A percentile compares a stretch with the other conserved stretches of the same genome.
Conservation (phyloP, 2,888 invertebrate genomes). For the Drosophila flavopinicola region DNA sequence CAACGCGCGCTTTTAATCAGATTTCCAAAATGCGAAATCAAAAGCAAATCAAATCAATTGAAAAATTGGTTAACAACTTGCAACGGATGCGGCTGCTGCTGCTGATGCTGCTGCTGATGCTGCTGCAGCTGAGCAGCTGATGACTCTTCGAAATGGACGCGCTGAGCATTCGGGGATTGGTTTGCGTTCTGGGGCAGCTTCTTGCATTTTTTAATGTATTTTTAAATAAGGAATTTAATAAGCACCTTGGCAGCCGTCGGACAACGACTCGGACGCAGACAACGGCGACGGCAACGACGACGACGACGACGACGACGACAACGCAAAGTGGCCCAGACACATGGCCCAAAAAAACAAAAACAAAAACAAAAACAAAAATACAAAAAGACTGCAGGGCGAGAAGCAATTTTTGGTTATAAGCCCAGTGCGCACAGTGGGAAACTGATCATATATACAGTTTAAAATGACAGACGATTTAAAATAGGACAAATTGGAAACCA, state of each 20-base stretch:
- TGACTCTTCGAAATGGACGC: slow-evolving; percentile 27
- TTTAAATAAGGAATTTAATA: slow-evolving; percentile 80
- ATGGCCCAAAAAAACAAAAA: slow-evolving; percentile 49
- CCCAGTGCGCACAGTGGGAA: slow-evolving; percentile 53
- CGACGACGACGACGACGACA: slow-evolving; percentile 34
- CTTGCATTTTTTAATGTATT: slow-evolving; percentile 81
- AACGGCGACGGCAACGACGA: slow-evolving; percentile 7
- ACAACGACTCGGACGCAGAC: slow-evolving; percentile 59
- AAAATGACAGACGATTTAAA: no score
- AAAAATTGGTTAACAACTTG: slow-evolving; percentile 57
- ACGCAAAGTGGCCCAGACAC: slow-evolving; percentile 79
- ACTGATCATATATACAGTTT: neutral
- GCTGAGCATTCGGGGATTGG: slow-evolving; percentile 52
- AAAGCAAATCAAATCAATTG: slow-evolving; percentile 69
- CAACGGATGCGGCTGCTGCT: slow-evolving; percentile 58
- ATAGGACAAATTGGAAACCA: no score
- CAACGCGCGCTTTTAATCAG: slow-evolving; percentile 76
- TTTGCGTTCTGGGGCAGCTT: slow-evolving; percentile 63
- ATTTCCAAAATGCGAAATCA: slow-evolving; percentile 62
- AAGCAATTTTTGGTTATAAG: slow-evolving; percentile 64
- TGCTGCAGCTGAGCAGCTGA: slow-evolving; percentile 46
- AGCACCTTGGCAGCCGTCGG: slow-evolving; percentile 77
- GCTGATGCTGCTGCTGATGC: slow-evolving; percentile 17
- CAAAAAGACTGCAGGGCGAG: slow-evolving; percentile 67
- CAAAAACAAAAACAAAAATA: slow-evolving; percentile 15